Base-by-base conservation (phyloP, 2,888 invertebrate species). In the Brenthis daphne region DNA sequence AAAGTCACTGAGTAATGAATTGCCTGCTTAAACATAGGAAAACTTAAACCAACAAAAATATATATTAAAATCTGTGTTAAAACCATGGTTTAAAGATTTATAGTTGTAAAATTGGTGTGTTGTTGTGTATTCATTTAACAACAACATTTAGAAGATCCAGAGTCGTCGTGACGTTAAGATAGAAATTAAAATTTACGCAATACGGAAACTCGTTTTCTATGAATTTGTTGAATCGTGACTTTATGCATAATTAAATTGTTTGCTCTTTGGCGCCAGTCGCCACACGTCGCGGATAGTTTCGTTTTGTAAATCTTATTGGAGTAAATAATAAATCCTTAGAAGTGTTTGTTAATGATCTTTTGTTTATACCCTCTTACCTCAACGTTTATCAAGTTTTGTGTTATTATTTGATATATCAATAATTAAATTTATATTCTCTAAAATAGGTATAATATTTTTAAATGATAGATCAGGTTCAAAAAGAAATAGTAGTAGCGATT, bases 201-300 rank as follows among this genome's bases (percentile, higher is more conserved):
- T 64, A 67, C 68, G 63, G 65, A 70, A 69, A 69, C 70, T 60
- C 37, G 72, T 79, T 78, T 79, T 79, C 79, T 79, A 78, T 82
- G 82, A 83, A 84, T 82, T 85, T 77, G 79, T 78, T 78, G 81
- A 86, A 85, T 87, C 86, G 86, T 90, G 89, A 86, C 87, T 87
- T 83, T 83, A 87, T 85, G 87, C 85, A 81, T 87, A 85, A 86
- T 89, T 88, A 86, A 85, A 85, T 63, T 89, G 88, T 91, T 90
- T 86, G 80, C 82, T 78, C 77, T 79, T 68, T 80, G 91, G 91
- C 91, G 73, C 90, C 91, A 85, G 91, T 90, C 91, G 65, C 89
- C 91, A 85, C 82, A 83, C 85, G 85, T 86, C 85, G 83, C 81
- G 82, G 77, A 80, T 81, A 80, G 85, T 82, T 85, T 84, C 76